Percentiles rank a stretch among this genome's conserved stretches.
Evolutionary conservation across 2,113 vertebrate genomes (phyloP).

Genomic region (Hoplias malabaricus): DNA sequence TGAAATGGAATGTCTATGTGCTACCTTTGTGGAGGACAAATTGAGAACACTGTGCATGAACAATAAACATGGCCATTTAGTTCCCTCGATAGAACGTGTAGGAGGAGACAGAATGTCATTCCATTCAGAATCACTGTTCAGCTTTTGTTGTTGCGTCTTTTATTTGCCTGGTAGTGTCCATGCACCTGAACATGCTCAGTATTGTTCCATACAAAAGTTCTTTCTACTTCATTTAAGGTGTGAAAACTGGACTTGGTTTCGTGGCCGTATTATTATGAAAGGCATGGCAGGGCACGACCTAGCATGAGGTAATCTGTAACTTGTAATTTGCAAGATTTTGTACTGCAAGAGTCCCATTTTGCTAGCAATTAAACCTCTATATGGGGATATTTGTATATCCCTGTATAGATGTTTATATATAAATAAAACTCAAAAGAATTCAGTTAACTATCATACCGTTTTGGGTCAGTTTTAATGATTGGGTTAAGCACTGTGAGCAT

Average conservation of each 20-base stretch:
- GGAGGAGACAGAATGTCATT: conserved; percentile 34
- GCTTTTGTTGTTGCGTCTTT: not conserved
- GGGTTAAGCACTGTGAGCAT: too few species aligned
- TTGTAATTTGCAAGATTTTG: too few species aligned
- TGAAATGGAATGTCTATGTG: conserved; percentile 16
- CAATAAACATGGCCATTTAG: conserved; percentile 51
- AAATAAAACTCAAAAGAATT: too few species aligned
- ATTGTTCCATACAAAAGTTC: not conserved
- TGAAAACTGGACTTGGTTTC: not conserved
- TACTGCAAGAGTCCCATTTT: too few species aligned
- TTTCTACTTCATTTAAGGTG: not conserved
- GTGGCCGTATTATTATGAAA: not conserved
- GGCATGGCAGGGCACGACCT: too few species aligned
- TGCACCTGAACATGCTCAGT: not conserved
- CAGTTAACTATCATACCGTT: too few species aligned
- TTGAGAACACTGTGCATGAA: conserved; percentile 48
- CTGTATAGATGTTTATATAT: too few species aligned
- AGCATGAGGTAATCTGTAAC: too few species aligned
- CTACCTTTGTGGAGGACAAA: conserved; percentile 17
- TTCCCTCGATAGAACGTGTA: conserved; percentile 49
- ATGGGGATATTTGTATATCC: too few species aligned
- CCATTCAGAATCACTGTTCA: conserved; percentile 46
- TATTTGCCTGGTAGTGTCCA: not conserved
- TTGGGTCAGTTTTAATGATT: too few species aligned
- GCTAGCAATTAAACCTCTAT: too few species aligned